These are phyloP conservation scores for Platysteira castanea DNA, from an alignment of 2,113 vertebrate genomes.

Conservation along the genomic window DNA sequence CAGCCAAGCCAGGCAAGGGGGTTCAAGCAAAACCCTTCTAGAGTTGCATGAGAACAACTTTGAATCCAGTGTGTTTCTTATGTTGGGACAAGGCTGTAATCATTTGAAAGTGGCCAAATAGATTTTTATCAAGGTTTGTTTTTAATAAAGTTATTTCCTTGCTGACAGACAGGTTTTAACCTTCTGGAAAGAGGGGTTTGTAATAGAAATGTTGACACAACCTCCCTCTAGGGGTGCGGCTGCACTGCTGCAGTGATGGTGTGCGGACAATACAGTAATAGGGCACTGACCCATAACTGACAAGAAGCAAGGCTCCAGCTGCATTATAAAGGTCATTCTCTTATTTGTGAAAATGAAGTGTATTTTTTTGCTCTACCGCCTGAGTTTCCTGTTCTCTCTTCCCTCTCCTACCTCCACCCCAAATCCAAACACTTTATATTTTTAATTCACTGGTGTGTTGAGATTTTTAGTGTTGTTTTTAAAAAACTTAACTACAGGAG, in stretches of 20 bases:
- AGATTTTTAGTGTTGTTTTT: not conserved
- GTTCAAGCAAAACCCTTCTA: not conserved
- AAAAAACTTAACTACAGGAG: not conserved
- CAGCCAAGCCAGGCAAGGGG: not conserved
- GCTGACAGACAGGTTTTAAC: slow-evolving; percentile 62
- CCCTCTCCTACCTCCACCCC: not conserved
- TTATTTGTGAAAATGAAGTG: slow-evolving; percentile 12
- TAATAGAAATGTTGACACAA: slow-evolving; percentile 72
- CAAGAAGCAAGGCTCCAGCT: slow-evolving; percentile 56
- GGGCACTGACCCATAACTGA: slow-evolving; percentile 60
- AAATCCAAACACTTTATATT: not conserved
- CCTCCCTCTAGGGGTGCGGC: slow-evolving; percentile 56
- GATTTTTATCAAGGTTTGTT: slow-evolving; percentile 56
- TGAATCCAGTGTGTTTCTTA: not conserved
- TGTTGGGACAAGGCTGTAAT: slow-evolving; percentile 4
- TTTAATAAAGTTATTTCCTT: slow-evolving; percentile 63
- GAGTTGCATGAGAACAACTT: not conserved
- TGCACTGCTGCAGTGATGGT: slow-evolving; percentile 52
- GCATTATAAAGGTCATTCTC: slow-evolving; percentile 57
- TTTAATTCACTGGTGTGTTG: not conserved
- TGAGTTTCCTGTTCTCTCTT: slow-evolving; percentile 6
- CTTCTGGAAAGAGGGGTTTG: slow-evolving; percentile 60
- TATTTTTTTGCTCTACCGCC: not conserved
- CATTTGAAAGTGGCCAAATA: slow-evolving; percentile 16
- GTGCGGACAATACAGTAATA: slow-evolving; percentile 33